A percentile compares a stretch with the other conserved stretches of the same genome.
These are phyloP conservation scores for Noturus placidus DNA, from an alignment of 2,113 vertebrate genomes.

Conservation along the genomic window DNA sequence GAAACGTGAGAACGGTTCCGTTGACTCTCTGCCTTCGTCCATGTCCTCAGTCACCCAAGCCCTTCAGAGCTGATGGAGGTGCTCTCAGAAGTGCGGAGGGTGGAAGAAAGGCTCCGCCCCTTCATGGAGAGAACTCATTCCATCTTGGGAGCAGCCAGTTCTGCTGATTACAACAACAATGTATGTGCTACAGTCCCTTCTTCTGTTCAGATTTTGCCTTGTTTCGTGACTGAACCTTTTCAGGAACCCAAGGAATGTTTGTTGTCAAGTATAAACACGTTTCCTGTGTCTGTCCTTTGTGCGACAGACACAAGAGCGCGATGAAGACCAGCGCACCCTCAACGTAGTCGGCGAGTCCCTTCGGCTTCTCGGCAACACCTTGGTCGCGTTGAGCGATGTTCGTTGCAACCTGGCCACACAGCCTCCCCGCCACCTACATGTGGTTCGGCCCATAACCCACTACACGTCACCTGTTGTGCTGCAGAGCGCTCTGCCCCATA, in stretches of 20 bases:
- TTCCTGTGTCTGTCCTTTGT: background rate
- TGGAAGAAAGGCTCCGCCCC: slow-evolving; percentile 84
- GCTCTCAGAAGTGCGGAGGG: slow-evolving; percentile 80
- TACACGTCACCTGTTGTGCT: slow-evolving; percentile 81
- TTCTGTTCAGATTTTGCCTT: background rate
- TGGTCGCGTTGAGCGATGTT: slow-evolving; percentile 86
- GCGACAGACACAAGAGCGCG: slow-evolving; percentile 77
- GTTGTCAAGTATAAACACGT: background rate
- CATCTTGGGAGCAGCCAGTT: slow-evolving; percentile 80
- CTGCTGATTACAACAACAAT: slow-evolving; percentile 82
- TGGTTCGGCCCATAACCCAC: slow-evolving; percentile 87
- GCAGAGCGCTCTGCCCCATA: slow-evolving; percentile 77
- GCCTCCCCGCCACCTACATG: slow-evolving; percentile 84
- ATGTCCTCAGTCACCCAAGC: slow-evolving; percentile 77
- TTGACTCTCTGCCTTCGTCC: background rate
- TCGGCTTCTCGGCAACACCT: slow-evolving; percentile 84
- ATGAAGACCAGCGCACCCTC: slow-evolving; percentile 84
- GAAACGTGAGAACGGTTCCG: background rate
- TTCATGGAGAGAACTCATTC: slow-evolving; percentile 85
- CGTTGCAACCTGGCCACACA: slow-evolving; percentile 83
- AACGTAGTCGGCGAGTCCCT: slow-evolving; percentile 84
- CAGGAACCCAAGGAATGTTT: background rate
- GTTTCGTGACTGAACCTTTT: background rate
- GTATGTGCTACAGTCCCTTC: slow-evolving; percentile 64
- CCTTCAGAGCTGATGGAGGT: slow-evolving; percentile 84